A percentile compares a stretch with the other conserved stretches of the same genome.
Conservation (phyloP, 2,113 vertebrate species). For the Xiphorhynchus elegans region DNA sequence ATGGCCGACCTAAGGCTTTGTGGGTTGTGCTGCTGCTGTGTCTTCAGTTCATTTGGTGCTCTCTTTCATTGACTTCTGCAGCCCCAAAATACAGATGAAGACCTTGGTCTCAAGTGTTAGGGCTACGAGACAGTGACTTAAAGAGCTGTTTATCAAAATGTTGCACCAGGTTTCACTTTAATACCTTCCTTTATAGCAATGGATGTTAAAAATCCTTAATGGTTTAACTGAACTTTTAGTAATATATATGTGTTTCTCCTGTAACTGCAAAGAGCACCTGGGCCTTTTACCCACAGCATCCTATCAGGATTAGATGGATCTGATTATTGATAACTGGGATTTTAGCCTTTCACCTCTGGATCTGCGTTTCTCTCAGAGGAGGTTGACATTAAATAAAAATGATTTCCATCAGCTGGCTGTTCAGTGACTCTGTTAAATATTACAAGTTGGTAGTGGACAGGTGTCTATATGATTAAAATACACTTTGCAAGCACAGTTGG, state of each 20-base stretch:
- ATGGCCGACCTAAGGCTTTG: background rate
- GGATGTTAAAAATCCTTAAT: background rate
- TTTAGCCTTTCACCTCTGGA: background rate
- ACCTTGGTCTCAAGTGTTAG: background rate
- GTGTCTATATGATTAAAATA: slow-evolving; percentile 59
- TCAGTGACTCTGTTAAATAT: slow-evolving; percentile 36
- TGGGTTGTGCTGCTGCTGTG: background rate
- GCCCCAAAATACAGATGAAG: background rate
- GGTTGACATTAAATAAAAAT: background rate
- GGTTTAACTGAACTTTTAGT: background rate
- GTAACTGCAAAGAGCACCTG: background rate
- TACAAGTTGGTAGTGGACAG: slow-evolving; percentile 43
- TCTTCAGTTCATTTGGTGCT: background rate
- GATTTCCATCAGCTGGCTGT: slow-evolving; percentile 15
- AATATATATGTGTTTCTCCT: background rate
- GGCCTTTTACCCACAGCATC: background rate
- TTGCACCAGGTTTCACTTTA: background rate
- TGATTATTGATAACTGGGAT: background rate
- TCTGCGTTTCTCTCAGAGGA: background rate
- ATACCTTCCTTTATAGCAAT: background rate
- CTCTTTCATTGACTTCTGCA: background rate
- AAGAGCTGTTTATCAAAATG: background rate
- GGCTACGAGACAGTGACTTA: background rate
- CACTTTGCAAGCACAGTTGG: slow-evolving; percentile 19
- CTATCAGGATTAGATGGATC: background rate